Conservation (phyloP, 2,888 invertebrate species). For the Tridacna crocea region DNA sequence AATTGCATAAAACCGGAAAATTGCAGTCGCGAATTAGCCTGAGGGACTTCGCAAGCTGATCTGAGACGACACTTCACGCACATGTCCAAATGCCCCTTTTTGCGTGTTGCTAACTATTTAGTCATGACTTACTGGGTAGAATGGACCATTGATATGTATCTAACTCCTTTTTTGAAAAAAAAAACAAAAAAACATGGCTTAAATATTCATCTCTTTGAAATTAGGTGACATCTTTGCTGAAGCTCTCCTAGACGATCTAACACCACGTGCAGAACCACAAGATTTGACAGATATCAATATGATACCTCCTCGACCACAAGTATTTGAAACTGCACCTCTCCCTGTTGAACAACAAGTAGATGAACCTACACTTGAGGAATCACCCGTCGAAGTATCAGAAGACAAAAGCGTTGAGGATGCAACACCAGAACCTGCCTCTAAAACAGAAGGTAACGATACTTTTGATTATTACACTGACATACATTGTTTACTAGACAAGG, state of each 20-base stretch:
- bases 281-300: conserved; percentile 1
- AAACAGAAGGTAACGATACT: neutral
- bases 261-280: conserved; percentile 46
- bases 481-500: too few relatives aligned
- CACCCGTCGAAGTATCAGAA: neutral
- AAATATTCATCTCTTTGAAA: too few relatives aligned
- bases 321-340: neutral
- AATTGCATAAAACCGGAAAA: too few relatives aligned
- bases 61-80: too few relatives aligned
- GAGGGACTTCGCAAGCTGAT: too few relatives aligned
- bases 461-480: neutral
- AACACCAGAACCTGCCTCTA: neutral
- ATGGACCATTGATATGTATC: too few relatives aligned
- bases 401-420: neutral
- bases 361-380: neutral
- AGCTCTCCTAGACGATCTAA: conserved; percentile 61
- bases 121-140: too few relatives aligned
- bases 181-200: too few relatives aligned
- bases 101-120: too few relatives aligned
- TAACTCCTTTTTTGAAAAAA: too few relatives aligned
- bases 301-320: neutral
- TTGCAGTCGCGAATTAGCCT: too few relatives aligned
- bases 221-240: conserved; percentile 67
- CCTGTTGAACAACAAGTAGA: conserved; percentile 7
- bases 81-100: too few relatives aligned